Percentiles rank a stretch among this genome's conserved stretches.
phyloP scores from a whole-genome alignment of 2,888 invertebrate genomes.

The Harmothoe impar region DNA sequence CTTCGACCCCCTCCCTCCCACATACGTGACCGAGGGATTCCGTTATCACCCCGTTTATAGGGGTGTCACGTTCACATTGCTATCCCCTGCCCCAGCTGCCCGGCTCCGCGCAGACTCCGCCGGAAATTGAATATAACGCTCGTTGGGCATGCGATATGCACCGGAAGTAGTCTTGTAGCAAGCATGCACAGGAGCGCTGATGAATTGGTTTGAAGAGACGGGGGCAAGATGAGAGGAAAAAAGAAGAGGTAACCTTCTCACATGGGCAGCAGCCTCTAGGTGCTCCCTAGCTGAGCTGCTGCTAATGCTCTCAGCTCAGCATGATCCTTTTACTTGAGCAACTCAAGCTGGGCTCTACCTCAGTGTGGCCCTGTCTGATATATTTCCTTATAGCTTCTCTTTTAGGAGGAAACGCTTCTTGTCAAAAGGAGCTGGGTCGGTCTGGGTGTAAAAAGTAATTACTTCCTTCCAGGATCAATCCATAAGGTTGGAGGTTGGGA shows the following conservation, averaged over 20 bases:
- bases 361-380: neutral
- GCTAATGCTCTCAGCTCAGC: neutral
- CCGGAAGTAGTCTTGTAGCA: conserved; percentile 34
- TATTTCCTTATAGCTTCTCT: no score
- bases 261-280: neutral
- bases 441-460: no score
- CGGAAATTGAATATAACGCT: conserved; percentile 39
- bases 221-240: neutral
- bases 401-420: no score
- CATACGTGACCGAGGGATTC: neutral
- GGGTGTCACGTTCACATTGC: neutral
- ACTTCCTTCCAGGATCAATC: no score
- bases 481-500: no score
- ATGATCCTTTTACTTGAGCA: conserved; percentile 23
- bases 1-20: no score
- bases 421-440: no score
- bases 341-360: neutral
- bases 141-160: conserved; percentile 42
- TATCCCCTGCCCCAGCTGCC: neutral
- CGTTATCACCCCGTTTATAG: neutral
- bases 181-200: neutral
- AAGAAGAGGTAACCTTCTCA: neutral
- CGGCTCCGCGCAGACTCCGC: neutral
- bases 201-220: neutral
- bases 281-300: neutral